phyloP scores from a whole-genome alignment of 2,888 invertebrate genomes.

The Nephrotoma guestfalica region DNA sequence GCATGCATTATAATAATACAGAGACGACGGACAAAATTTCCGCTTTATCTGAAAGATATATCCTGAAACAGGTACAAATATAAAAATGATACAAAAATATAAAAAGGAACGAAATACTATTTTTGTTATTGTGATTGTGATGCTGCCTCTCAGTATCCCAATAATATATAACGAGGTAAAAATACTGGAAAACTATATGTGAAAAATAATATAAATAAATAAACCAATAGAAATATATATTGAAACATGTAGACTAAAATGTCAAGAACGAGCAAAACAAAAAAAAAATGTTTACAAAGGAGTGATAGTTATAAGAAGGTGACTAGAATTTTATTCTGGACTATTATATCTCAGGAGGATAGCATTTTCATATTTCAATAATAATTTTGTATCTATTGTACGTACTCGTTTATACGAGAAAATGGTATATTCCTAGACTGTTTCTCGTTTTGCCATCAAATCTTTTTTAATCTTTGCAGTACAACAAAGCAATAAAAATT shows the following conservation, averaged over 20 bases:
- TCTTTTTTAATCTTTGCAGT: background rate
- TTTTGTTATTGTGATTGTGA: background rate
- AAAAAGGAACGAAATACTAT: background rate
- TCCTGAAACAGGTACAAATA: background rate
- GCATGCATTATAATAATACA: background rate
- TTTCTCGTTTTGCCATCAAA: background rate
- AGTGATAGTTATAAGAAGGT: background rate
- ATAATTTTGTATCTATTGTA: background rate
- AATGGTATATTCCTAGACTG: background rate
- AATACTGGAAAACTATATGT: background rate
- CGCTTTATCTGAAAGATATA: background rate
- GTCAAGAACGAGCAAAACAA: background rate
- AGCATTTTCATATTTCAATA: background rate
- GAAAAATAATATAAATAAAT: background rate
- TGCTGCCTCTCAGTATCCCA: background rate
- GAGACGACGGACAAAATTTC: background rate
- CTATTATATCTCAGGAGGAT: background rate
- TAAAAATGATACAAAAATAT: background rate
- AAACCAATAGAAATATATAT: background rate
- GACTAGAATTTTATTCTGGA: background rate
- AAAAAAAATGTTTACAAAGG: background rate
- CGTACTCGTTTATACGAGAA: background rate
- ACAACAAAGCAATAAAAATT: background rate
- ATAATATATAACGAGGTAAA: background rate
- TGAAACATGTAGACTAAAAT: background rate